Percentiles rank a stretch among this genome's conserved stretches.
Conservation (phyloP, 2,888 invertebrate species). For the Drosophila nr. perissopoda region DNA sequence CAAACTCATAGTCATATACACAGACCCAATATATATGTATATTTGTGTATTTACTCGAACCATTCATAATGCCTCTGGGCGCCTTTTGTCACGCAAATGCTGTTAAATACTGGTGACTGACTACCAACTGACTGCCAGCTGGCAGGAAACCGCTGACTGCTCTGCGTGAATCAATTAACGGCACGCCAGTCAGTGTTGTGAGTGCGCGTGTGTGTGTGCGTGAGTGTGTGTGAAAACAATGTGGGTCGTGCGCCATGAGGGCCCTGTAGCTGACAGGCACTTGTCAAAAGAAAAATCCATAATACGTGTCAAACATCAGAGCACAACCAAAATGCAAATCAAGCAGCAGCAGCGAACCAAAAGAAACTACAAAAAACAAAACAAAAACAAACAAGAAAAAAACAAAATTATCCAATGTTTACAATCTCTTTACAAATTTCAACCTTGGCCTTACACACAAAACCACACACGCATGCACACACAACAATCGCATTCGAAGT, state of each 20-base stretch:
- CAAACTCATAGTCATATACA: background rate
- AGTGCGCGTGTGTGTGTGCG: background rate
- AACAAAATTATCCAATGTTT: slow-evolving; percentile 72
- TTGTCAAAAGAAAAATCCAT: slow-evolving; percentile 75
- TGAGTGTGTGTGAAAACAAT: slow-evolving; percentile 34
- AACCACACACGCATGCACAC: slow-evolving; percentile 15
- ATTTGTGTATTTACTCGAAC: slow-evolving; percentile 11
- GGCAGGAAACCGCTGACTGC: slow-evolving; percentile 40
- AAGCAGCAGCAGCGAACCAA: slow-evolving; percentile 40
- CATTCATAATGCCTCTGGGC: slow-evolving; percentile 53
- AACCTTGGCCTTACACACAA: slow-evolving; percentile 75
- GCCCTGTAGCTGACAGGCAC: slow-evolving; percentile 65
- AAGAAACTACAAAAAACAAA: slow-evolving; percentile 40
- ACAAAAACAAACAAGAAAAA: slow-evolving; percentile 14
- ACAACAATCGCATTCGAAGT: slow-evolving; percentile 39
- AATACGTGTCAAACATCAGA: slow-evolving; percentile 68
- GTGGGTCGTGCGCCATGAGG: slow-evolving; percentile 68
- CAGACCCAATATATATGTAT: background rate
- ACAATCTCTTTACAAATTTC: slow-evolving; percentile 80
- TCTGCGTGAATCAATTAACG: slow-evolving; percentile 69
- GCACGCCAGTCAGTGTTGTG: slow-evolving; percentile 52
- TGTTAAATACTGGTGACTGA: slow-evolving; percentile 42
- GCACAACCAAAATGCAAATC: slow-evolving; percentile 67
- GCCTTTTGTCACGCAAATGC: slow-evolving; percentile 71
- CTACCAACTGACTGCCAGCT: slow-evolving; percentile 12